Percentiles rank a stretch among this genome's conserved stretches.
phyloP scores from a whole-genome alignment of 2,113 vertebrate species.

The Setophaga coronata region DNA sequence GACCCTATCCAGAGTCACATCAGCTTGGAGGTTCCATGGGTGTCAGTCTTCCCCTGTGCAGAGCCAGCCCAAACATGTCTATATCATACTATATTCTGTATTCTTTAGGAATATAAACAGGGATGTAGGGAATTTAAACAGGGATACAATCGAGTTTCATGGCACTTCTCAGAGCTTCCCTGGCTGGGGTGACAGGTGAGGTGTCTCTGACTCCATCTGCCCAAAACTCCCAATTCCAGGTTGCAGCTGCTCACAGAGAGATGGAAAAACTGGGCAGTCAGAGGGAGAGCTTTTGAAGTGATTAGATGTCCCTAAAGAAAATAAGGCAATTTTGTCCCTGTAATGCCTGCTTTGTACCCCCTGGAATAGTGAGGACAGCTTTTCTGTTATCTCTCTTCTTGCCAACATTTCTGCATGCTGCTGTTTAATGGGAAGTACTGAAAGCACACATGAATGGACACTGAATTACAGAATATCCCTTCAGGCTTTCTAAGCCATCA shows the following conservation, averaged over 20 bases:
- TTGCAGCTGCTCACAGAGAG: neutral
- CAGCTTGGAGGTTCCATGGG: neutral
- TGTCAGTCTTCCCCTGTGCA: fast-evolving
- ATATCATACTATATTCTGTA: neutral
- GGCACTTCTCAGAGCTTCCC: neutral
- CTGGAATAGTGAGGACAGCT: neutral
- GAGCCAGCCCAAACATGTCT: neutral
- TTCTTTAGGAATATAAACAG: neutral
- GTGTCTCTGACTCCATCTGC: neutral
- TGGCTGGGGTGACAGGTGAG: neutral
- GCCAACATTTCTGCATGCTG: neutral
- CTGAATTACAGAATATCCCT: neutral
- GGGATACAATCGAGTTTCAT: neutral
- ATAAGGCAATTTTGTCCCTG: neutral
- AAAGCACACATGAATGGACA: conserved; percentile 30
- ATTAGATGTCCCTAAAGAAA: neutral
- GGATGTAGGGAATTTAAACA: neutral
- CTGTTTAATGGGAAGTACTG: neutral
- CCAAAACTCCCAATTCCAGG: neutral
- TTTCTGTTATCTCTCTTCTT: neutral
- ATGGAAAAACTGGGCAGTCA: neutral
- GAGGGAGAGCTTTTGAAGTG: neutral
- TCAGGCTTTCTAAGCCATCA: conserved; percentile 2
- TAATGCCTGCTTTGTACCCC: neutral
- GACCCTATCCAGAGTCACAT: neutral